phyloP scores from a whole-genome alignment of 2,797 vertebrate species.

The Melanotaenia parkinsoni region DNA sequence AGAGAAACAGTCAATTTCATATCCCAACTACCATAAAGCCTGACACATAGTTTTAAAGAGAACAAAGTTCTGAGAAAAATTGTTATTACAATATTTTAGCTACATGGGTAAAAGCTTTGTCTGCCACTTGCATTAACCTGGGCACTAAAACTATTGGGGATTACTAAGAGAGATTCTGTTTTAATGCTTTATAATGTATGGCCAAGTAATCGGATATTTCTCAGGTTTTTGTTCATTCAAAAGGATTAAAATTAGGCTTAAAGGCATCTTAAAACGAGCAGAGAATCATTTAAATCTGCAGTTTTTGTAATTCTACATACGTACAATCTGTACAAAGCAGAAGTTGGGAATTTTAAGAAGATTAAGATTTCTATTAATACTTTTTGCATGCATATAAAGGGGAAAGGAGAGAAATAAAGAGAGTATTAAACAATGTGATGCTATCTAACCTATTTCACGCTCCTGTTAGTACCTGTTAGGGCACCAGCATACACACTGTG shows the following conservation, averaged over 20 bases:
- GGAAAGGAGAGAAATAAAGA: constrained; percentile 44
- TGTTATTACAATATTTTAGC: constrained; percentile 14
- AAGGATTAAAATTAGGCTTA: constrained; percentile 33
- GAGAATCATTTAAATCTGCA: constrained; percentile 25
- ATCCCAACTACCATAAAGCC: background rate
- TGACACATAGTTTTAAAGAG: constrained; percentile 5
- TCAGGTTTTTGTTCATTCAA: constrained; percentile 23
- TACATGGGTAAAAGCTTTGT: background rate
- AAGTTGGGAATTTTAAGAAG: constrained; percentile 6
- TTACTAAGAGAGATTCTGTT: constrained; percentile 41
- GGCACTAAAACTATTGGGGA: constrained; percentile 31
- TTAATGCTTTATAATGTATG: constrained; percentile 48
- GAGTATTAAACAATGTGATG: constrained; percentile 66
- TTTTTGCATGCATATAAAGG: constrained; percentile 16
- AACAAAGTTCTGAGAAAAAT: constrained; percentile 18
- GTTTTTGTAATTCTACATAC: background rate
- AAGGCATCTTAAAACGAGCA: constrained; percentile 35
- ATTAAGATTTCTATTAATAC: constrained; percentile 32
- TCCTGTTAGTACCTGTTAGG: constrained; percentile 72
- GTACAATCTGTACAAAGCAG: background rate
- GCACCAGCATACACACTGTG: constrained; percentile 48
- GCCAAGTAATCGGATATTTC: constrained; percentile 48
- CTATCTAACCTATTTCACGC: constrained; percentile 81
- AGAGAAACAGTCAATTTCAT: background rate
- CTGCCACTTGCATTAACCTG: constrained; percentile 26